These are phyloP conservation scores for Pollimyrus isidori DNA, from an alignment of 2,113 vertebrate species.

Conservation along the genomic window DNA sequence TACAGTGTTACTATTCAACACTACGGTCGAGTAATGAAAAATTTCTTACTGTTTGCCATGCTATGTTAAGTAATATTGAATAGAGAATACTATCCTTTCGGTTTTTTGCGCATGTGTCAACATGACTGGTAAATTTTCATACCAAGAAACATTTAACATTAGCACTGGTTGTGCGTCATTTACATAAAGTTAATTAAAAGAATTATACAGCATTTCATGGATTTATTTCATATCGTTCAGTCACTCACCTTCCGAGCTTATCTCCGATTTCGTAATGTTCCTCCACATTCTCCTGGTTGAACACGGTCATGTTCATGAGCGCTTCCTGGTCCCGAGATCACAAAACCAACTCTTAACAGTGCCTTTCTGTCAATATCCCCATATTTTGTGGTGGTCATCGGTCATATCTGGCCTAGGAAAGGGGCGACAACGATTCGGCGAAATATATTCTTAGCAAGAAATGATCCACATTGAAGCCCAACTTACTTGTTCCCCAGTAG, in stretches of 20 bases:
- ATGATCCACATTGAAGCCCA: background rate
- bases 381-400: constrained; percentile 44
- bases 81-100: background rate
- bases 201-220: background rate
- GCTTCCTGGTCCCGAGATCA: constrained; percentile 36
- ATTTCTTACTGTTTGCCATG: background rate
- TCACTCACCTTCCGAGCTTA: constrained; percentile 83
- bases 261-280: constrained; percentile 86
- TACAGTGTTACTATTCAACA: background rate
- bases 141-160: background rate
- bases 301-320: constrained; percentile 76
- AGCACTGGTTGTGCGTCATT: background rate
- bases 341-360: constrained; percentile 46
- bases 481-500: background rate
- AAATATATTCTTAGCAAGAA: background rate
- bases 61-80: background rate
- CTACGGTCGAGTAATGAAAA: background rate
- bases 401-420: constrained; percentile 46
- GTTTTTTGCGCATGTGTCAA: background rate
- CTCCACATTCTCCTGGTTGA: constrained; percentile 89
- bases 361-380: constrained; percentile 53
- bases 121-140: background rate
- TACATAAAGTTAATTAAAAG: background rate
- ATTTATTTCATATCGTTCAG: background rate
- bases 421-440: background rate